Percentiles rank a stretch among this genome's conserved stretches.
phyloP scores from a whole-genome alignment of 1,140 invertebrate genomes.

The Eufriesea mexicana region DNA sequence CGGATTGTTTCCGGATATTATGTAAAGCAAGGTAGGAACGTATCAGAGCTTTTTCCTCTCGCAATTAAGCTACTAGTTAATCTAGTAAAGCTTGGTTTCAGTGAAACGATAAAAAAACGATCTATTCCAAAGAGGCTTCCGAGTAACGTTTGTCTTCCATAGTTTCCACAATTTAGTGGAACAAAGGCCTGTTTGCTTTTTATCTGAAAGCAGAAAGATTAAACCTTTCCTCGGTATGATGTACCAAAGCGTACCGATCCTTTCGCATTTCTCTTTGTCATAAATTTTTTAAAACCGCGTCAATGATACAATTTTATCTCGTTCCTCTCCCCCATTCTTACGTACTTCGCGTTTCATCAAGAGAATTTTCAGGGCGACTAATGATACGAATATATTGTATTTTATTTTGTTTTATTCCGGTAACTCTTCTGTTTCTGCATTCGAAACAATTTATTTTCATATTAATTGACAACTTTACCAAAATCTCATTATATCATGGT shows the following conservation, averaged over 20 bases:
- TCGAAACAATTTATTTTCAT: too few relatives aligned
- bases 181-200: conserved; percentile 27
- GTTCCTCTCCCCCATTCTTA: neutral
- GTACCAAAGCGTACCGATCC: conserved; percentile 1
- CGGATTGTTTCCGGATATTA: too few relatives aligned
- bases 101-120: conserved; percentile 22
- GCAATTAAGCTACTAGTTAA: conserved; percentile 7
- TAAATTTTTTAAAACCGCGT: neutral
- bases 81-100: neutral
- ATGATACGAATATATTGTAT: neutral
- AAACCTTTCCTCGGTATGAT: neutral
- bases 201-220: neutral
- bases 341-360: neutral
- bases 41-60: neutral
- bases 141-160: neutral
- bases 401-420: too few relatives aligned
- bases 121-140: conserved; percentile 4
- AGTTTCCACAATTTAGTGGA: neutral
- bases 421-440: too few relatives aligned
- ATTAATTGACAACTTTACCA: too few relatives aligned
- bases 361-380: neutral
- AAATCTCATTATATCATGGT: too few relatives aligned
- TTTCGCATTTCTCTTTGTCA: neutral
- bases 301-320: neutral
- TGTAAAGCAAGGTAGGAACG: neutral